These are phyloP conservation scores for Scolanthus callimorphus DNA, from an alignment of 92 coral and sea anemone genomes.

Conservation along the genomic window DNA sequence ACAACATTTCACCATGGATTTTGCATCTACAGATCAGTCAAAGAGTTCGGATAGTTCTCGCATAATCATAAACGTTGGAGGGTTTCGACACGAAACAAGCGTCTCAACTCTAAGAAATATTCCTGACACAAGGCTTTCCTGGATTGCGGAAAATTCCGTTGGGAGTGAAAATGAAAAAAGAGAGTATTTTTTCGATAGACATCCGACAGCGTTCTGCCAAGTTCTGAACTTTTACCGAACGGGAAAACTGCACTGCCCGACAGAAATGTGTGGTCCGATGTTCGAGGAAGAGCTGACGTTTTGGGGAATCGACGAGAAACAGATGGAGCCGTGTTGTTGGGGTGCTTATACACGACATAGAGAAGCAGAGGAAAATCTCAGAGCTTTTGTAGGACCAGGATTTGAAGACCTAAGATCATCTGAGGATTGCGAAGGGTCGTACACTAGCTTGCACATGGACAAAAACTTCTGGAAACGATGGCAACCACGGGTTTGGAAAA, in stretches of 20 bases:
- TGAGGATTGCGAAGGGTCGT: conserved; percentile 11
- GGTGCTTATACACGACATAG: conserved; percentile 80
- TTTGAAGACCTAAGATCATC: conserved; percentile 53
- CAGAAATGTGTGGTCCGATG: conserved; percentile 90
- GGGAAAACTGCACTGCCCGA: conserved; percentile 85
- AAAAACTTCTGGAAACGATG: conserved; percentile 48
- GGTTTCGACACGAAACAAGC: conserved; percentile 79
- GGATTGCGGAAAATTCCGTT: conserved; percentile 70
- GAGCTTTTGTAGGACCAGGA: conserved; percentile 86
- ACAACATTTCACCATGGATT: conserved; percentile 33
- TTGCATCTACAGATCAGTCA: conserved; percentile 28
- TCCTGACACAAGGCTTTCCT: conserved; percentile 79
- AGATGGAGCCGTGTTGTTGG: conserved; percentile 96
- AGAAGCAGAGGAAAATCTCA: conserved; percentile 82
- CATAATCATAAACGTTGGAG: conserved; percentile 77
- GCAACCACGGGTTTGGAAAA: conserved; percentile 75
- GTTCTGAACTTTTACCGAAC: conserved; percentile 81
- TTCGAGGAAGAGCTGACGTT: conserved; percentile 79
- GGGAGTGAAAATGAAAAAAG: conserved; percentile 44
- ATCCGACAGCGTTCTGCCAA: conserved; percentile 78
- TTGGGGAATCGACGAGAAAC: conserved; percentile 93
- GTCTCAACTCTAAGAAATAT: conserved; percentile 70
- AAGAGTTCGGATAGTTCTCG: conserved; percentile 60
- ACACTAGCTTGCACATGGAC: conserved; percentile 40
- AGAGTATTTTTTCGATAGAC: conserved; percentile 84